phyloP scores from a whole-genome alignment of 2,888 invertebrate genomes.

The Callimorpha dominula region DNA sequence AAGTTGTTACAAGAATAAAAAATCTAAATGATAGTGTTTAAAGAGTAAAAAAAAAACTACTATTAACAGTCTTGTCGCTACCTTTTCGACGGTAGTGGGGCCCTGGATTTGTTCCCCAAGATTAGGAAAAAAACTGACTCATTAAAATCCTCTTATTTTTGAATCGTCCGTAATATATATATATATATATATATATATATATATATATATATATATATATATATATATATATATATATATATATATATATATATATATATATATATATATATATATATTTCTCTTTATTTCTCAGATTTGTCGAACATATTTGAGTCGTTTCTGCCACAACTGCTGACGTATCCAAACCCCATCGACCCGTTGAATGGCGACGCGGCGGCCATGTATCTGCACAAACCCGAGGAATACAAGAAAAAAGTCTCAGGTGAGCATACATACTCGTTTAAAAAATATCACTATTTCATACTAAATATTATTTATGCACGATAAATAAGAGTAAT shows the following conservation, averaged over 20 bases:
- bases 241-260: no score
- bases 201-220: no score
- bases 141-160: no score
- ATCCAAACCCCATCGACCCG: conserved; percentile 99
- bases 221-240: no score
- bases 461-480: no score
- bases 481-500: no score
- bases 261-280: neutral
- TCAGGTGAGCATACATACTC: conserved; percentile 87
- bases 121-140: neutral
- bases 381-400: conserved; percentile 99
- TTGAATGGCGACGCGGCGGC: conserved; percentile 99
- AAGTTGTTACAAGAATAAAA: no score
- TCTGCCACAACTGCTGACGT: conserved; percentile 99
- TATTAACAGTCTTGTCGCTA: neutral
- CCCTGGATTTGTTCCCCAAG: neutral
- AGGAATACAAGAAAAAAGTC: conserved; percentile 99
- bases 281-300: conserved; percentile 89
- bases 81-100: neutral
- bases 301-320: conserved; percentile 99
- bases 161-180: no score
- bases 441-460: no score
- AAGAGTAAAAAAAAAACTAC: no score
- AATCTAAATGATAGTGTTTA: no score
- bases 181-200: no score